phyloP scores from a whole-genome alignment of 1,140 invertebrate genomes.

The Limonius californicus region DNA sequence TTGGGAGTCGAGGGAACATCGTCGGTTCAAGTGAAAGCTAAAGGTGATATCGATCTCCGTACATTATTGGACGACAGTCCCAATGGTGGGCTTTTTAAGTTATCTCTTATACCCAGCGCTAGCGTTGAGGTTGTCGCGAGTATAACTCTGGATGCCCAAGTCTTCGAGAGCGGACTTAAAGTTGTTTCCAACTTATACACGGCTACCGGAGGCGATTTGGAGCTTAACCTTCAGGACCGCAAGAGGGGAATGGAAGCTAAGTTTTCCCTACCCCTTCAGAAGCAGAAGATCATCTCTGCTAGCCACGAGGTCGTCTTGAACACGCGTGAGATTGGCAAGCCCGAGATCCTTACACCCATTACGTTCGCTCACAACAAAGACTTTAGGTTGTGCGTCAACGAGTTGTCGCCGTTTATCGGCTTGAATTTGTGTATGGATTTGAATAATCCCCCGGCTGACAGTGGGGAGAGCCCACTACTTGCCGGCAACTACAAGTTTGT shows the following conservation, averaged over 20 bases:
- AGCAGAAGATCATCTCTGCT: slow-evolving; percentile 70
- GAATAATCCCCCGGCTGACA: slow-evolving; percentile 49
- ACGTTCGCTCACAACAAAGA: slow-evolving; percentile 55
- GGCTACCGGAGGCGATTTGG: slow-evolving; percentile 63
- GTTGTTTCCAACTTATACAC: slow-evolving; percentile 69
- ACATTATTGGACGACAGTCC: neutral
- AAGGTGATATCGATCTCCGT: neutral
- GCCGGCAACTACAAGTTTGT: slow-evolving; percentile 60
- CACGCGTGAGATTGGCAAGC: slow-evolving; percentile 56
- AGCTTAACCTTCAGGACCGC: neutral
- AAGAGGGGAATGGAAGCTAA: slow-evolving; percentile 54
- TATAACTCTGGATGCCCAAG: slow-evolving; percentile 69
- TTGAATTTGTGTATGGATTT: slow-evolving; percentile 66
- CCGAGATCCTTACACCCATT: slow-evolving; percentile 50
- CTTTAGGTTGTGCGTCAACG: slow-evolving; percentile 66
- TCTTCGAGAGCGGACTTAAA: slow-evolving; percentile 71
- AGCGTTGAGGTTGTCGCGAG: slow-evolving; percentile 65
- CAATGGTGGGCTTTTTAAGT: slow-evolving; percentile 46
- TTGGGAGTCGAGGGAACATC: slow-evolving; percentile 67
- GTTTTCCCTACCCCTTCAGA: slow-evolving; percentile 73
- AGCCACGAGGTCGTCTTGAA: slow-evolving; percentile 62
- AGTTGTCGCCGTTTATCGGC: slow-evolving; percentile 62
- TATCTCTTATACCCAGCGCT: slow-evolving; percentile 66
- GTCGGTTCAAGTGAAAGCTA: slow-evolving; percentile 63
- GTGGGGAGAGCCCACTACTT: slow-evolving; percentile 51